A percentile compares a stretch with the other conserved stretches of the same genome.
phyloP scores from a whole-genome alignment of 2,888 invertebrate genomes.

The Tetranychus piercei region DNA sequence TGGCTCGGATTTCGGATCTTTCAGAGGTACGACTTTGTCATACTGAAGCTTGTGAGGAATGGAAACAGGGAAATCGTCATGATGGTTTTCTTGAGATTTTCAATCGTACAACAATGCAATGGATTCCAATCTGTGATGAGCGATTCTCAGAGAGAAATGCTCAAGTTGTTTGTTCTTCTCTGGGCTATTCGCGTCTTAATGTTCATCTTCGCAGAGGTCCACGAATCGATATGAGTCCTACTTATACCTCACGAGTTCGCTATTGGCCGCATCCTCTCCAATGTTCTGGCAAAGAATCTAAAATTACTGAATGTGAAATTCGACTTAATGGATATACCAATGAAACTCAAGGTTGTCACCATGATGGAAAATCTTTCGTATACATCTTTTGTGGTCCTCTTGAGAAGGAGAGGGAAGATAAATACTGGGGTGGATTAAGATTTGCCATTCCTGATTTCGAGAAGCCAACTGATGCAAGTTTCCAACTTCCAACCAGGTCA shows the following conservation, averaged over 20 bases:
- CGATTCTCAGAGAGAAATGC: slow-evolving; percentile 91
- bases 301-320: slow-evolving; percentile 38
- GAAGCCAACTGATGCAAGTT: slow-evolving; percentile 37
- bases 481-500: slow-evolving; percentile 21
- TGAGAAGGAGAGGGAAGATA: slow-evolving; percentile 23
- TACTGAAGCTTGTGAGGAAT: slow-evolving; percentile 24
- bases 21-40: slow-evolving; percentile 26
- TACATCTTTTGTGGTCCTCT: slow-evolving; percentile 68
- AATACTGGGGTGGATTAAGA: slow-evolving; percentile 87
- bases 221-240: slow-evolving; percentile 70
- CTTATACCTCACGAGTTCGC: slow-evolving; percentile 66
- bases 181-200: slow-evolving; percentile 72
- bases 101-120: slow-evolving; percentile 81
- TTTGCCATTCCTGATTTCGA: slow-evolving; percentile 79
- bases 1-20: not conserved
- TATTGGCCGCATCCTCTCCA: slow-evolving; percentile 85
- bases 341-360: slow-evolving; percentile 62
- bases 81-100: slow-evolving; percentile 87
- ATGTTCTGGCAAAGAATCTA: slow-evolving; percentile 37
- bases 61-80: not conserved
- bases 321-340: slow-evolving; percentile 65
- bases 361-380: slow-evolving; percentile 67
- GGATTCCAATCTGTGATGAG: slow-evolving; percentile 88
- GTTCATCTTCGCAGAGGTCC: slow-evolving; percentile 68
- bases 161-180: slow-evolving; percentile 80